Conservation (phyloP, 92 coral and sea anemone species). For the Siderastrea siderea region DNA sequence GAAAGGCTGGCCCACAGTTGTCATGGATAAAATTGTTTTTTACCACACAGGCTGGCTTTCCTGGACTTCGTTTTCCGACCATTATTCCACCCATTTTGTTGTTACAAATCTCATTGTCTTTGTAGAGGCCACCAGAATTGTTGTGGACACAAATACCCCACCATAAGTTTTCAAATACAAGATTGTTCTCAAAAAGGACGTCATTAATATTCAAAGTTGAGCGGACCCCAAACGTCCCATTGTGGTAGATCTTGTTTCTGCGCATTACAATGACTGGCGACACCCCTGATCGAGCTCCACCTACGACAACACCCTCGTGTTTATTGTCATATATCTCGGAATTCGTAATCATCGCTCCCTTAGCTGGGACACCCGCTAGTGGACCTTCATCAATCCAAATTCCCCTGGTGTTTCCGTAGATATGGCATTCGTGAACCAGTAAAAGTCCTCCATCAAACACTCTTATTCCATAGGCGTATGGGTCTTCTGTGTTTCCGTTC, state of each 20-base stretch:
- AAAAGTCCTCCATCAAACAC: neutral
- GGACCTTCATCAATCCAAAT: conserved; percentile 12
- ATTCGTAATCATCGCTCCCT: neutral
- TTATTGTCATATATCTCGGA: conserved; percentile 35
- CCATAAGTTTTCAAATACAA: conserved; percentile 33
- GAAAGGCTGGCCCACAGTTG: conserved; percentile 38
- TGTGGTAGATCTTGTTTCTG: conserved; percentile 28
- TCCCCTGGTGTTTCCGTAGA: conserved; percentile 23
- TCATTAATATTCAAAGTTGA: neutral
- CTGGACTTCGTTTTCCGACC: conserved; percentile 9
- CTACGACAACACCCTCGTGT: conserved; percentile 28
- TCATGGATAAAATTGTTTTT: conserved; percentile 30
- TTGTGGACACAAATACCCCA: conserved; percentile 45
- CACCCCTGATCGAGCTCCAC: neutral
- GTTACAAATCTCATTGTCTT: conserved; percentile 19
- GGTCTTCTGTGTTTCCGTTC: neutral
- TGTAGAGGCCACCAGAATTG: conserved; percentile 38
- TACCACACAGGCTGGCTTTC: conserved; percentile 20
- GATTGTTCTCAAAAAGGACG: conserved; percentile 9
- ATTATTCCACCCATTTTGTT: conserved; percentile 49
- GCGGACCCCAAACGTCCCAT: conserved; percentile 41
- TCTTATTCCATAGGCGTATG: conserved; percentile 1
- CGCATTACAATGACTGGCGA: neutral
- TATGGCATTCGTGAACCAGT: neutral
- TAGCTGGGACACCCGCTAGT: neutral